Evolutionary conservation across 1,140 invertebrate genomes (phyloP), one percentile per base, ranked within the genome.

Genomic region (Solen grandis): DNA sequence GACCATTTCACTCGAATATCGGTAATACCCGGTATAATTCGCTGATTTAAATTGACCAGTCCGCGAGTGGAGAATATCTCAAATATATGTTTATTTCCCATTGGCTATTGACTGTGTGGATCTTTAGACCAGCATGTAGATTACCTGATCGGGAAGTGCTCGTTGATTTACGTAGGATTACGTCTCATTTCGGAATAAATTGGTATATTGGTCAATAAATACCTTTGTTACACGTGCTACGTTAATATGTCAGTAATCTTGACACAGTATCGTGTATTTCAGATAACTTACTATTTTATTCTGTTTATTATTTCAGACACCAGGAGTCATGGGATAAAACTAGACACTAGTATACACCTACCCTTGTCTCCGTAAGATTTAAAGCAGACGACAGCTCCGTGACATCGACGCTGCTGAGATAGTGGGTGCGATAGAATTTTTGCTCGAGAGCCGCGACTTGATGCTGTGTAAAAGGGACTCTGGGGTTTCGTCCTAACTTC

Each of bases 391-490:
- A 94, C 46, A 95, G 90, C 33, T 94, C 92, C 0, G 92, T 80
- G 5, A 95, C 94, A 68, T 95, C 94, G 54, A 93, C 92, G 73
- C 93, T 93, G 66, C 94, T 94, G 0, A 95, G 90, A 83, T 95
- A 95, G 52, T 94, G 94, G 25, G 93, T 94, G n/a, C 87, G 89
- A 2, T 88, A 90, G 84, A 95, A 95, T 85, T 94, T 94, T 5
- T 93, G 90, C 84, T 95, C 94, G 59, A 95, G 85, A 0, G 93
- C 87, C 4, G 93, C 88, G 2, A 95, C 90, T 84, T 95, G 94
- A 33, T 93, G 91, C 8, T 93, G 93, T 0, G 94, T 94, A 85
- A 95, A 95, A 10, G 95, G 95, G 73, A 95, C 94, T 33, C 94
- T 92, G 0, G 95, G 94, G 86, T 94, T 94, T 8, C 94, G 92